Evolutionary conservation across 2,888 invertebrate genomes (phyloP), one percentile per base, ranked within the genome.

Genomic region (Melieria picta): DNA sequence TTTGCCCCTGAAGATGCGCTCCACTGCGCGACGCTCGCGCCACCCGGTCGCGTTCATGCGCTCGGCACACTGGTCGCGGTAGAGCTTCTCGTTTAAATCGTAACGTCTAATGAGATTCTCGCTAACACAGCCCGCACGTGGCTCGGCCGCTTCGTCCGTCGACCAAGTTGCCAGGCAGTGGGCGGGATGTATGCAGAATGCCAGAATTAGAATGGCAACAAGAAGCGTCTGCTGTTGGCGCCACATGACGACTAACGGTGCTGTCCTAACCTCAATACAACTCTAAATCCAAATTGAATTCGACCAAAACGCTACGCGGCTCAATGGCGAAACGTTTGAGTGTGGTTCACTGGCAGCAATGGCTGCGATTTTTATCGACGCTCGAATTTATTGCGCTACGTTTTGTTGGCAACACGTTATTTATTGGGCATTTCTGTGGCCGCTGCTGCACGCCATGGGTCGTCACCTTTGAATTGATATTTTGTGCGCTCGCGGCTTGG

Each of bases 1-100:
- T 76, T 90, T 86, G 0, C 91, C 91, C 60, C 85, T 85, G 77
- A 91, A 90, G 7, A 87, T 88, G 4, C 89, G 83, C 80, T 91
- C 90, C 10, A 86, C 77, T 5, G 87, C 87, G 71, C 91, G 83
- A 74, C 61, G 71, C 7, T n/a, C 13, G 1, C 77, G 77, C 5
- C 5, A 11, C 9, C 30, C 30, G 1, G 30, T 30, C 30, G 30
- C 30, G 30, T 72, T 73, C 73, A 69, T 72, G 73, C 47, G 74
- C 65, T 5, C 42, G 46, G 16, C 30, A 30, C 30, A 30, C 30
- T 69, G 66, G 13, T 57, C 4, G 2, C 62, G 63, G 69, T 74
- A 79, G 1, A 77, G 45, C 55, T 76, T 66, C 4, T 61, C 57
- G 72, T 79, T 79, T 4, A 79, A 52, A 61, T 75, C 71, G 65